Evolutionary conservation across 1,140 invertebrate genomes (phyloP).

Genomic region (silkworm (Bombyx mori)): ASM3026992v2 NC_085129.1:4859501-4860000

Average conservation of each 20-base stretch:
- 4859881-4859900: conserved; percentile 56
- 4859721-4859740: conserved; percentile 10
- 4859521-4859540: no score
- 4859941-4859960: conserved; percentile 51
- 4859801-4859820: conserved; percentile 12
- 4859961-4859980: conserved; percentile 17
- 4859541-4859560: no score
- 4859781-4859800: conserved; percentile 25
- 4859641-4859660: no score
- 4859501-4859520: no score
- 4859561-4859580: no score
- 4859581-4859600: no score
- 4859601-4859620: no score
- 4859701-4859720: no score
- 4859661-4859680: no score
- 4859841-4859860: conserved; percentile 57
- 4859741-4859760: conserved; percentile 16
- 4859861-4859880: conserved; percentile 56
- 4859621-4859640: no score
- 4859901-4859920: conserved; percentile 32
- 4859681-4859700: no score
- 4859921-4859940: conserved; percentile 54
- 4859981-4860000: conserved; percentile 21
- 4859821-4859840: conserved; percentile 38
- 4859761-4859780: conserved; percentile 20